These are phyloP conservation scores for Lobophora halterata DNA, from an alignment of 2,888 invertebrate genomes.

Conservation along the genomic window DNA sequence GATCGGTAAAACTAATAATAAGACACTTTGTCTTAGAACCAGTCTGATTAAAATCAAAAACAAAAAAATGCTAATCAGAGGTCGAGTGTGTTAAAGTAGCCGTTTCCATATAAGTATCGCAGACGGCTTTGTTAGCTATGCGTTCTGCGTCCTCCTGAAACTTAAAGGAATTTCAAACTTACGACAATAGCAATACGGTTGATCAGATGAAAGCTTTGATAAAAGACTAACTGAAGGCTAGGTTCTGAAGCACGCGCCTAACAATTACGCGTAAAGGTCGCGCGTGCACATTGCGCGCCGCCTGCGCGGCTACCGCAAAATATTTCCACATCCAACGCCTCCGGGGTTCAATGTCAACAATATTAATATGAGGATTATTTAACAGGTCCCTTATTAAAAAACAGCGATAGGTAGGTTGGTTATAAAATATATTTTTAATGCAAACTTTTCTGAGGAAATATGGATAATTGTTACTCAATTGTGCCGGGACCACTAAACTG, in stretches of 20 bases:
- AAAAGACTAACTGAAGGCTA: conserved; percentile 19
- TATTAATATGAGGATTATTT: conserved; percentile 11
- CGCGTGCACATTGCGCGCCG: conserved; percentile 71
- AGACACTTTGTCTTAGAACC: conserved; percentile 42
- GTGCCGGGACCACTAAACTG: too few relatives aligned
- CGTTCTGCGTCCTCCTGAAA: conserved; percentile 33
- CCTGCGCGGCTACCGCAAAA: conserved; percentile 28
- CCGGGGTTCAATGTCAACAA: conserved; percentile 19
- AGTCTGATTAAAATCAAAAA: conserved; percentile 59
- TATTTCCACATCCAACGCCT: conserved; percentile 13
- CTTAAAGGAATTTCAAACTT: conserved; percentile 12
- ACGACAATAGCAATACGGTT: conserved; percentile 8
- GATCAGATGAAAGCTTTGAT: background rate
- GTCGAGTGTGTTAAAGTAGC: conserved; percentile 58
- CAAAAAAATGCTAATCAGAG: conserved; percentile 62
- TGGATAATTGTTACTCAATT: too few relatives aligned
- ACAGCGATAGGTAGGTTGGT: too few relatives aligned
- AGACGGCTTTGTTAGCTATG: conserved; percentile 40
- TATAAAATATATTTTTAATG: too few relatives aligned
- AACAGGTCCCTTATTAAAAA: too few relatives aligned
- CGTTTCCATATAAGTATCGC: conserved; percentile 59
- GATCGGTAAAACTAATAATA: conserved; percentile 34
- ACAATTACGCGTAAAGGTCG: conserved; percentile 77
- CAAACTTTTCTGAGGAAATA: too few relatives aligned
- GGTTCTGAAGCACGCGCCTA: conserved; percentile 64